These are phyloP conservation scores for Protula sp. DNA, from an alignment of 2,888 invertebrate genomes.

Conservation along the genomic window DNA sequence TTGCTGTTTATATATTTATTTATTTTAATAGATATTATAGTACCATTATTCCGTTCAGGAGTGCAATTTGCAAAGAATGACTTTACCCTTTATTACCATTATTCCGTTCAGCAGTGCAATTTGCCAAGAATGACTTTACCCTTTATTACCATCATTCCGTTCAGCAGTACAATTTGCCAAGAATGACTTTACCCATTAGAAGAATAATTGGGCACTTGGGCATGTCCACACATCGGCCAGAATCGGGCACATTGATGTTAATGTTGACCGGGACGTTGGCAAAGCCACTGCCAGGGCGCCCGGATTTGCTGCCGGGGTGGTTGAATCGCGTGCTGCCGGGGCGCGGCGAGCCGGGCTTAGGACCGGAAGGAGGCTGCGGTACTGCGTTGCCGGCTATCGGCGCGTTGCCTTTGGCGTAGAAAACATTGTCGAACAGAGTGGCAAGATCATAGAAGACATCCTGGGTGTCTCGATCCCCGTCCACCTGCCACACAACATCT, in stretches of 20 bases:
- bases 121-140: too few relatives aligned
- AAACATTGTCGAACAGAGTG: slow-evolving; percentile 32
- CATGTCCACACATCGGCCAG: slow-evolving; percentile 37
- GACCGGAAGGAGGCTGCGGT: slow-evolving; percentile 15
- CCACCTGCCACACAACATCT: slow-evolving; percentile 26
- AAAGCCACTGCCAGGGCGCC: slow-evolving; percentile 13
- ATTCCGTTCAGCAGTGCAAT: too few relatives aligned
- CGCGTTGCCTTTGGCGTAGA: too few relatives aligned
- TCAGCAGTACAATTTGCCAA: too few relatives aligned
- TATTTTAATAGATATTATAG: too few relatives aligned
- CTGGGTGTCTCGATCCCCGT: slow-evolving; percentile 33
- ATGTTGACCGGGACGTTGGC: slow-evolving; percentile 22
- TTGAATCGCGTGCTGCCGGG: slow-evolving; percentile 2
- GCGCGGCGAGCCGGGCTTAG: slow-evolving; percentile 10
- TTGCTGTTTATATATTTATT: too few relatives aligned
- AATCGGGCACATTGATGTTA: slow-evolving; percentile 27
- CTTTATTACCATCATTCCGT: too few relatives aligned
- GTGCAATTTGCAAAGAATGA: too few relatives aligned
- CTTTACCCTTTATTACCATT: too few relatives aligned
- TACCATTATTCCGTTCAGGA: too few relatives aligned
- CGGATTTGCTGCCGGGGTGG: slow-evolving; percentile 6
- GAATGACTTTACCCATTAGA: too few relatives aligned
- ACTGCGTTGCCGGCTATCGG: too few relatives aligned
- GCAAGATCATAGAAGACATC: slow-evolving; percentile 29
- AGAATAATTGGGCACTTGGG: slow-evolving; percentile 69